phyloP scores from a whole-genome alignment of 2,113 vertebrate species.

The Atractosteus spatula region DNA sequence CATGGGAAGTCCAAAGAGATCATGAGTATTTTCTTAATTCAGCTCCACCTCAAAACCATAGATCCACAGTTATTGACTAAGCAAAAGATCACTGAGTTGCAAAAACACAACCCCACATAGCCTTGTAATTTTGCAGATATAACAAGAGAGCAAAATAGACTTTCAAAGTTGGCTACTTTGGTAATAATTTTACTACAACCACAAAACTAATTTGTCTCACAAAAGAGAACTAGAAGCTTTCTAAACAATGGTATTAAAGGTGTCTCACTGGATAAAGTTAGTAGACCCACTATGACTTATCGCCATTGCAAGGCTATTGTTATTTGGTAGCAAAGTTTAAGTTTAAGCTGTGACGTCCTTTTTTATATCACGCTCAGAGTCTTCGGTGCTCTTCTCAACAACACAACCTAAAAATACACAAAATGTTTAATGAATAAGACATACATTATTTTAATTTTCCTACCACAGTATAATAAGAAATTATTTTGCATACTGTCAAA shows the following conservation, averaged over 20 bases:
- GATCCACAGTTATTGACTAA: too few species aligned
- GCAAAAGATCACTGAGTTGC: too few species aligned
- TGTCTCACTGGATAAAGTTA: conserved; percentile 29
- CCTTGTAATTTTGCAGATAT: background rate
- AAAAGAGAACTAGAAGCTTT: conserved; percentile 27
- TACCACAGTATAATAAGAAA: background rate
- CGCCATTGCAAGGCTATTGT: conserved; percentile 22
- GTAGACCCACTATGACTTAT: conserved; percentile 19
- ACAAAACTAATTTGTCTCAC: conserved; percentile 23
- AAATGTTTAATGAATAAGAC: conserved; percentile 8
- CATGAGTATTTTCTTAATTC: too few species aligned
- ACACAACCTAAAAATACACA: conserved; percentile 34
- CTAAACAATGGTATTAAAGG: conserved; percentile 11
- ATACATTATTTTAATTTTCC: background rate
- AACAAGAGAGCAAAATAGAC: background rate
- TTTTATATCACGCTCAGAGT: conserved; percentile 7
- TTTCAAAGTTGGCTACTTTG: conserved; percentile 8
- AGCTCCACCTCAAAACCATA: too few species aligned
- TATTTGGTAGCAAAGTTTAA: conserved; percentile 10
- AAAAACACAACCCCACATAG: background rate
- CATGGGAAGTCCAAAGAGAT: too few species aligned
- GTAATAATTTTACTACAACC: conserved; percentile 23
- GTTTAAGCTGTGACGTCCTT: conserved; percentile 37
- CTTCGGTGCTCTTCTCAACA: conserved; percentile 23
- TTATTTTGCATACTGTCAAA: too few species aligned